Base-by-base conservation (phyloP, 2,113 vertebrate genomes). In the Mobula birostris region DNA sequence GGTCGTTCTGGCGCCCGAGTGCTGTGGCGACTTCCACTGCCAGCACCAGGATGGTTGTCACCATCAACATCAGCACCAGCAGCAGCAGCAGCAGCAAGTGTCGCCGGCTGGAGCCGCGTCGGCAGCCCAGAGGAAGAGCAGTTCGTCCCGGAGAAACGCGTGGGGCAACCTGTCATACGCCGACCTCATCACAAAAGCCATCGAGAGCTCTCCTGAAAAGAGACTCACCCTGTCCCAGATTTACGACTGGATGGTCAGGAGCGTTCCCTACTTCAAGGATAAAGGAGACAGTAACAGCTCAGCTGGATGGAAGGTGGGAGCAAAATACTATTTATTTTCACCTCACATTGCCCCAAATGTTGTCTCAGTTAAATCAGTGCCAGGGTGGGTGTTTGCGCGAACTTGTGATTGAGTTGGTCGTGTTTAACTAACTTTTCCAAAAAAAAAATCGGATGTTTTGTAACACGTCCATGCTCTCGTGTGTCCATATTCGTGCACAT, bases 231-330 rank as follows among this genome's bases (percentile, higher is more conserved):
- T 99, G 94, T 99, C 98, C 32, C 98, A 99, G 97, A 98, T 99
- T 95, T 99, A 99, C 95, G 98, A 99, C 97, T 99, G 98, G 98
- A 99, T 99, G 98, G 98, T 99, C 96, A 98, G 98, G 96, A 98
- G 97, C 93, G 98, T 99, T 79, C 98, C 98, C 77, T 99, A 99
- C 96, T 99, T 99, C 97, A 99, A 99, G 96, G 98, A 99, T 96
- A 99, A 99, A 12, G 85, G 85, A 32, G 85, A 90, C 85, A 90
- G 85, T 29, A 90, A 90, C 61, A 98, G 98, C 94, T 98, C 98
- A 24, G 98, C 98, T 2, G 98, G 98, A 5, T 99, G 98, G 98
- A 99, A 99, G 98, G 98, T 99, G 96, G 97, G 97, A 7, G 36
- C 76, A 2, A 36, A 0, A 32, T 90, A 68, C 6, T 15, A 15